phyloP scores from a whole-genome alignment of 2,113 vertebrate species.

The Mastomys coucha region DNA sequence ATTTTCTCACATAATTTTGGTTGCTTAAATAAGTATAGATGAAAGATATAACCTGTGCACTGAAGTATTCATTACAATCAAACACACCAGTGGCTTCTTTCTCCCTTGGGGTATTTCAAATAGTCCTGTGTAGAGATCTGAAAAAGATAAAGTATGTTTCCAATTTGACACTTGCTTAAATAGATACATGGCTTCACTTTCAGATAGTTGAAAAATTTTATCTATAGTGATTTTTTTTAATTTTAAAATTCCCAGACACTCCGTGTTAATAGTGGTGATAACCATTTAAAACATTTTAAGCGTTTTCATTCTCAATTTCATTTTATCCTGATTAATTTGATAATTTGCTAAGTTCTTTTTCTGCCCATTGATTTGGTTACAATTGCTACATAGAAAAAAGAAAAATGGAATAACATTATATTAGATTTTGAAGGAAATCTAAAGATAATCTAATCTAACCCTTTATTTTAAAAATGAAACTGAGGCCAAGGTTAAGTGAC shows the following conservation, averaged over 20 bases:
- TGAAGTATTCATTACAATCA: background rate
- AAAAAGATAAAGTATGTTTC: conserved; percentile 38
- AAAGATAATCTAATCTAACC: conserved; percentile 67
- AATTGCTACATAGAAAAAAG: conserved; percentile 52
- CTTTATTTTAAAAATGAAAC: conserved; percentile 77
- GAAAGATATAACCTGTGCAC: background rate
- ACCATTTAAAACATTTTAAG: conserved; percentile 63
- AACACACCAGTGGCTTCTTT: background rate
- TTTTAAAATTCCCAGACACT: conserved; percentile 62
- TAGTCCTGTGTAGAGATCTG: conserved; percentile 25
- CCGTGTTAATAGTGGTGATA: conserved; percentile 64
- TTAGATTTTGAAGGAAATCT: conserved; percentile 66
- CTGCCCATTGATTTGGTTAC: conserved; percentile 65
- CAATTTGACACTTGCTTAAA: conserved; percentile 55
- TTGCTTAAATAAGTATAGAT: background rate
- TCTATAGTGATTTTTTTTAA: conserved; percentile 45
- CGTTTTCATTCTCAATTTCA: conserved; percentile 65
- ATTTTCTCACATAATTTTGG: background rate
- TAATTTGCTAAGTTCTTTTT: conserved; percentile 61
- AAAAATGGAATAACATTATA: conserved; percentile 63
- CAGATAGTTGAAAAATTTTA: conserved; percentile 39
- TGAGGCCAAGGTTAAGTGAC: conserved; percentile 72
- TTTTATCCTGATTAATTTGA: conserved; percentile 73
- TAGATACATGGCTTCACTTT: background rate
- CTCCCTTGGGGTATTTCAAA: background rate